A percentile compares a stretch with the other conserved stretches of the same genome.
phyloP scores from a whole-genome alignment of 2,113 vertebrate species.

The Sorex fumeus region DNA sequence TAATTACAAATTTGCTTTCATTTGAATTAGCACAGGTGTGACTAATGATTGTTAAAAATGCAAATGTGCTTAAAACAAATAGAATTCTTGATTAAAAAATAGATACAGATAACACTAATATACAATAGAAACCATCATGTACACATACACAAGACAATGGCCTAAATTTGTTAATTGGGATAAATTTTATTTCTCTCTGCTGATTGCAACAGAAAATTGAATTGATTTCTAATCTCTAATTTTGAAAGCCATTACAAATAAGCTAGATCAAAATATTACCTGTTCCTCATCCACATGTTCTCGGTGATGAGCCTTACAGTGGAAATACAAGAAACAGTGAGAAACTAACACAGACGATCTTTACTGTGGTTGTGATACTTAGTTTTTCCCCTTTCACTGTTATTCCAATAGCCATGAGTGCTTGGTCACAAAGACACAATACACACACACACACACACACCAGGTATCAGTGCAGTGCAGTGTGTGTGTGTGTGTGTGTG shows the following conservation, averaged over 20 bases:
- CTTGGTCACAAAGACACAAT: not conserved
- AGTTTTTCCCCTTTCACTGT: not conserved
- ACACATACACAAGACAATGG: not conserved
- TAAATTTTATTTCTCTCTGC: not conserved
- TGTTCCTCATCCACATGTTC: not conserved
- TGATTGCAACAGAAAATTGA: not conserved
- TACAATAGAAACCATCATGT: not conserved
- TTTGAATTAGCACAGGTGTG: slow-evolving; percentile 29
- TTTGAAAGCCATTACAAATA: not conserved
- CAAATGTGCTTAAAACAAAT: not conserved
- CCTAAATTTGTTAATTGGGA: not conserved
- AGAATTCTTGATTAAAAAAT: slow-evolving; percentile 1
- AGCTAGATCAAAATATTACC: slow-evolving; percentile 8
- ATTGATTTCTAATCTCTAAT: not conserved
- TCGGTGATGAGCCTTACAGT: not conserved
- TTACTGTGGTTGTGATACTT: not conserved
- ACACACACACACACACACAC: no score
- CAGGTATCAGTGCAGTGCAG: no score
- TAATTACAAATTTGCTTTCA: slow-evolving; percentile 59
- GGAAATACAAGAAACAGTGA: not conserved
- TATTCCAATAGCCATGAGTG: not conserved
- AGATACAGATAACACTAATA: not conserved
- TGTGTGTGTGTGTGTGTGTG: no score
- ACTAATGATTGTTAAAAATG: slow-evolving; percentile 23
- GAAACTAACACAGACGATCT: not conserved